Evolutionary conservation across 2,797 vertebrate genomes (phyloP), one percentile per base, ranked within the genome.

Genomic region (Gallinago solitaria): DNA sequence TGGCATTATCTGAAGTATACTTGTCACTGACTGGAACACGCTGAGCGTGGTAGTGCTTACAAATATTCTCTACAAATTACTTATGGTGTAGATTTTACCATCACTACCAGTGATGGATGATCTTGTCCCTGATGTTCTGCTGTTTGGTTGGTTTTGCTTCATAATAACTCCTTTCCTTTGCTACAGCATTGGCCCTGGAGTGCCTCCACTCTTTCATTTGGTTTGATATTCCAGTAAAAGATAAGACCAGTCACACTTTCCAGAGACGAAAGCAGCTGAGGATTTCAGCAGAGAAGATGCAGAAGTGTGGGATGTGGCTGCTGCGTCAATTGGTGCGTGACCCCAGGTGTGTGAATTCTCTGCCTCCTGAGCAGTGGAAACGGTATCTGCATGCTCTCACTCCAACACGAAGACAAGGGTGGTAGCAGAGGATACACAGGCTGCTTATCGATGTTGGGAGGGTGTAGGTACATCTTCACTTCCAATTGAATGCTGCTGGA

Each of bases 211-310:
- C 75, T 70, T 91, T 82, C 70, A 17, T 73, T 84, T 83, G 74
- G 23, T 95, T 89, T 84, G 83, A n/a, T 69, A 92, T 41, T 81
- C 74, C 50, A 73, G 47, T 78, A 39, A 77, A 87, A 94, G 57
- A 19, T 48, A 91, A 63, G 39, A 83, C 25, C 69, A 35, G 53
- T 23, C 57, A 33, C 0, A 0, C 45, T 78, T 81, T 51, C 30
- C 73, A 51, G 74, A 73, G 63, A 43, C 43, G 33, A 64, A 41
- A 85, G 76, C 68, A 91, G 30, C 25, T 1, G 41, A 73, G 28
- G 67, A 79, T 63, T 93, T 87, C 59, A 51, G 50, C 57, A 65
- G 41, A 65, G 74, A 73, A 89, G 80, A 67, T 56, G 59, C 43
- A 60, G 71, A 37, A 73, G 43, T n/a, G 9, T 0, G 0, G 92